Evolutionary conservation across 2,113 vertebrate species (phyloP).

Genomic region (Peromyscus polionotus): DNA sequence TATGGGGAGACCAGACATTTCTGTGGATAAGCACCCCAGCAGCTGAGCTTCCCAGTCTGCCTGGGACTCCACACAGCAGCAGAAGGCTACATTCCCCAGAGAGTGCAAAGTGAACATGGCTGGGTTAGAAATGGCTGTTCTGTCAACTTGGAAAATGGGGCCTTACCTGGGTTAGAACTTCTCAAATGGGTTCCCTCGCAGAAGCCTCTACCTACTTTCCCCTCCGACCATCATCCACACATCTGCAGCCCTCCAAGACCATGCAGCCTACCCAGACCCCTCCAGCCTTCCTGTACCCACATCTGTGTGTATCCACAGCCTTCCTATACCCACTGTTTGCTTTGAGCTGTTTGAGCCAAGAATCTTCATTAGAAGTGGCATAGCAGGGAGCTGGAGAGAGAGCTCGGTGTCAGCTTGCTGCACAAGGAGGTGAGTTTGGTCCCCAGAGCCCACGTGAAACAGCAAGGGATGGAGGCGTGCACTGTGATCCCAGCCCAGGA

Average conservation of each 20-base stretch:
- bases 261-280: neutral
- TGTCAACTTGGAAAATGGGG: neutral
- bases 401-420: neutral
- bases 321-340: too few relatives aligned
- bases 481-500: too few relatives aligned
- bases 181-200: neutral
- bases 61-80: too few relatives aligned
- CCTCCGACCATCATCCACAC: neutral
- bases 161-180: neutral
- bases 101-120: accelerated
- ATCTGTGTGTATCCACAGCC: too few relatives aligned
- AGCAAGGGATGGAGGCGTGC: too few relatives aligned
- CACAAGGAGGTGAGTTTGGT: neutral
- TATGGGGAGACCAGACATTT: neutral
- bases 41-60: neutral
- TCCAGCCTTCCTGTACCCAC: neutral
- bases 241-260: too few relatives aligned
- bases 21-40: neutral
- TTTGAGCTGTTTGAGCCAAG: accelerated
- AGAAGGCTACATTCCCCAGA: neutral
- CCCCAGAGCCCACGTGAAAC: neutral
- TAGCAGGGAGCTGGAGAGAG: accelerated
- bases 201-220: neutral
- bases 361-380: neutral
- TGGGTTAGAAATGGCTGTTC: neutral